Evolutionary conservation across 2,888 invertebrate genomes (phyloP).

Genomic region (Macrosiphum euphorbiae): DNA sequence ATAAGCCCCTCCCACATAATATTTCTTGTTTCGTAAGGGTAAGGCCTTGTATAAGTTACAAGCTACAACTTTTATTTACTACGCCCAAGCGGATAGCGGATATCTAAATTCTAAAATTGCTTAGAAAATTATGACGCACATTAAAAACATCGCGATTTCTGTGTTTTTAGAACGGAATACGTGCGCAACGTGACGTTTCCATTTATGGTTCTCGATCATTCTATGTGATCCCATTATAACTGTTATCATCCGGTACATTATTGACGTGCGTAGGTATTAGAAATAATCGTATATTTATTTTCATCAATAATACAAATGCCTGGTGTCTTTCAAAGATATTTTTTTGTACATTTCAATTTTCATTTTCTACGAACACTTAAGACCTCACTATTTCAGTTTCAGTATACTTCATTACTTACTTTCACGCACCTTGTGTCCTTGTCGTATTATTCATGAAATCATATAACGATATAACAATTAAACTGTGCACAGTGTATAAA

Average conservation of each 20-base stretch:
- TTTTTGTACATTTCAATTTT: not conserved
- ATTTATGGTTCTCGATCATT: slow-evolving; percentile 24
- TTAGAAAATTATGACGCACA: not conserved
- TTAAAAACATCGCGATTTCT: slow-evolving; percentile 37
- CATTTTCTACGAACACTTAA: not conserved
- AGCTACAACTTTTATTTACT: not conserved
- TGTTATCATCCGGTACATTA: slow-evolving; percentile 14
- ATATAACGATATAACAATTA: not conserved
- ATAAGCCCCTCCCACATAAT: not conserved
- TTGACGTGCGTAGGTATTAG: not conserved
- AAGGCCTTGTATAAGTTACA: not conserved
- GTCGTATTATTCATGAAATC: not conserved
- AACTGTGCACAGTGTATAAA: not conserved
- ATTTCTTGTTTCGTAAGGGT: not conserved
- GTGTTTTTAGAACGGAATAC: slow-evolving; percentile 27
- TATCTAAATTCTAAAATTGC: not conserved
- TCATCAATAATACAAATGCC: not conserved
- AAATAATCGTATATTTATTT: not conserved
- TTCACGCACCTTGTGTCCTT: not conserved
- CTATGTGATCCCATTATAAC: slow-evolving; percentile 15
- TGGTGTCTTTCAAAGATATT: not conserved
- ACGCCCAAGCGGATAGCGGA: not conserved
- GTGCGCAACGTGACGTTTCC: slow-evolving; percentile 44
- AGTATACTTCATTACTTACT: not conserved
- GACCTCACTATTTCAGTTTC: not conserved